A percentile compares a stretch with the other conserved stretches of the same genome.
phyloP scores from a whole-genome alignment of 1,140 invertebrate genomes.

The Drosophila trapezifrons region DNA sequence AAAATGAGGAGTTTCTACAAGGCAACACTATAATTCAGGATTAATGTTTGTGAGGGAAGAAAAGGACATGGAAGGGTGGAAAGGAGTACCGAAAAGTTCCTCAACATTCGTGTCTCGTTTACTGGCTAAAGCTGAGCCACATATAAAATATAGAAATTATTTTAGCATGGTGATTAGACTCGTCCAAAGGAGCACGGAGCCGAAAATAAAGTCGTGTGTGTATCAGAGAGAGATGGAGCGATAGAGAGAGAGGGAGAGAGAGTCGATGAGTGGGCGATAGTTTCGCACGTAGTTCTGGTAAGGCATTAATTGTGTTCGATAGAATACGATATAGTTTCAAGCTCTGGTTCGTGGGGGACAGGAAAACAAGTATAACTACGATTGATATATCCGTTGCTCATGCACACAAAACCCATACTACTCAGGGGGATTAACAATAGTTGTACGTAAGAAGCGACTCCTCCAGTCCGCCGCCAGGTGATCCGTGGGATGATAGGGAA shows the following conservation, averaged over 20 bases:
- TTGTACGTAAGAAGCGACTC: neutral
- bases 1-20: conserved; percentile 15
- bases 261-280: conserved; percentile 30
- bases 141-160: conserved; percentile 84
- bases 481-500: neutral
- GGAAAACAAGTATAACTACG: conserved; percentile 9
- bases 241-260: conserved; percentile 19
- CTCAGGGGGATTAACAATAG: too few species aligned
- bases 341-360: conserved; percentile 15
- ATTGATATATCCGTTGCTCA: conserved; percentile 9
- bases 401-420: conserved; percentile 10
- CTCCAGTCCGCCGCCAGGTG: neutral
- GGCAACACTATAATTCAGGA: conserved; percentile 3
- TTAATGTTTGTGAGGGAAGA: conserved; percentile 5
- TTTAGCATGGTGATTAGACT: conserved; percentile 79
- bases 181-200: conserved; percentile 35
- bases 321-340: conserved; percentile 34
- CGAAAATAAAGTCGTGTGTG: conserved; percentile 27
- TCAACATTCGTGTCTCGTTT: conserved; percentile 26
- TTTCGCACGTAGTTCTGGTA: conserved; percentile 7
- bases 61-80: neutral
- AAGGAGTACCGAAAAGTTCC: too few species aligned
- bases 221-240: conserved; percentile 35
- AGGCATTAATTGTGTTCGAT: conserved; percentile 16
- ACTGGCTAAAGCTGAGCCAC: conserved; percentile 81